These are phyloP conservation scores for Synergus laeviventris DNA, from an alignment of 2,888 invertebrate genomes.

Conservation along the genomic window DNA sequence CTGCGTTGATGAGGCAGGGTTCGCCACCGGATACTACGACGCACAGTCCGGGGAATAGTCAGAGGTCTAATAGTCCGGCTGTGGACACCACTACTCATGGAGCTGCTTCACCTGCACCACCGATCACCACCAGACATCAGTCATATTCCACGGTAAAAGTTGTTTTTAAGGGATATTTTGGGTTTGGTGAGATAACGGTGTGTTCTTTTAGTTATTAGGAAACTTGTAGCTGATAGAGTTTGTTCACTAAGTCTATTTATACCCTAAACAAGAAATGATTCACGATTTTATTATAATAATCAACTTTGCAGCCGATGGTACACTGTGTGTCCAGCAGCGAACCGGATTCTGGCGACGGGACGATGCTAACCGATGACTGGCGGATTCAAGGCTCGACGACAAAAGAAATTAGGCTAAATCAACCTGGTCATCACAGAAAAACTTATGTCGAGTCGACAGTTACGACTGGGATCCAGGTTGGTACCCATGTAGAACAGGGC, in stretches of 20 bases:
- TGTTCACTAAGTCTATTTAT: too few species aligned
- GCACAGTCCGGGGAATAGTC: constrained; percentile 82
- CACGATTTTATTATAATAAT: constrained; percentile 8
- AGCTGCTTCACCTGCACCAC: constrained; percentile 73
- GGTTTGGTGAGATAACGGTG: background rate
- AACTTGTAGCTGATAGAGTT: background rate
- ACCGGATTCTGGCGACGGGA: constrained; percentile 81
- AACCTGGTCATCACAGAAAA: constrained; percentile 66
- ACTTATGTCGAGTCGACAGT: constrained; percentile 74
- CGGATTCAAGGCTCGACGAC: constrained; percentile 67
- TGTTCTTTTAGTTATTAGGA: background rate
- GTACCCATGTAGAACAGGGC: constrained; percentile 73
- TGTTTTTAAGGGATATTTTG: background rate
- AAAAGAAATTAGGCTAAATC: constrained; percentile 69
- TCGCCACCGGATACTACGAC: constrained; percentile 92
- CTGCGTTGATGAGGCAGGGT: constrained; percentile 74
- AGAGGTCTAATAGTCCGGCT: constrained; percentile 73
- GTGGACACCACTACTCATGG: constrained; percentile 75
- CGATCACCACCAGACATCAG: constrained; percentile 66
- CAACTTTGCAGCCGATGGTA: constrained; percentile 83
- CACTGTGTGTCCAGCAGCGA: constrained; percentile 93
- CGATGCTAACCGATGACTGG: constrained; percentile 69
- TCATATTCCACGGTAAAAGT: constrained; percentile 69
- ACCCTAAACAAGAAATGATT: background rate
- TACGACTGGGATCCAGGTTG: constrained; percentile 76